Percentiles rank a stretch among this genome's conserved stretches.
phyloP scores from a whole-genome alignment of 2,888 invertebrate genomes.

The Bruchidius siliquastri region DNA sequence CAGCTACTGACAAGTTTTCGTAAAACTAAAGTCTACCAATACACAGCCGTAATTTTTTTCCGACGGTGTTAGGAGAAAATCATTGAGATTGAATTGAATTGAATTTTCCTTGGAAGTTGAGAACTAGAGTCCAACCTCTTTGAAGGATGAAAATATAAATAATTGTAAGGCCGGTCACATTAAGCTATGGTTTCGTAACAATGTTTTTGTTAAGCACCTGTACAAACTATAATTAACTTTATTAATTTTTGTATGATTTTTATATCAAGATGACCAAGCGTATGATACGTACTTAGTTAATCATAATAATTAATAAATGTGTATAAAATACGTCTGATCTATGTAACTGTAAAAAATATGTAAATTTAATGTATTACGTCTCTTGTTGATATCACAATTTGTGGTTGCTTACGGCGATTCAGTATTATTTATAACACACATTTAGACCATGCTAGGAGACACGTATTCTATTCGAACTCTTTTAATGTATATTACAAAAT shows the following conservation, averaged over 20 bases:
- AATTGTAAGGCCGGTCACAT: not conserved
- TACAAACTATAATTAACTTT: not conserved
- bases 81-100: too few species aligned
- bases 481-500: too few species aligned
- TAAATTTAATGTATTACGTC: not conserved
- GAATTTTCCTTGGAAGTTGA: too few species aligned
- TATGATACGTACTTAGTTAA: not conserved
- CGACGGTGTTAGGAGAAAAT: too few species aligned
- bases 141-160: not conserved
- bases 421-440: not conserved
- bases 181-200: not conserved
- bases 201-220: not conserved
- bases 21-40: too few species aligned
- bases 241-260: not conserved
- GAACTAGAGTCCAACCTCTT: too few species aligned
- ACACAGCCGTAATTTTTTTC: too few species aligned
- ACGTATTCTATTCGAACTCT: too few species aligned
- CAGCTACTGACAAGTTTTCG: too few species aligned
- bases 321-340: not conserved
- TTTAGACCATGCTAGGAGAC: too few species aligned
- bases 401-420: not conserved
- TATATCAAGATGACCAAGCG: not conserved
- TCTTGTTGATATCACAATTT: not conserved
- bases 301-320: not conserved
- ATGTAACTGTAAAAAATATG: not conserved